phyloP scores from a whole-genome alignment of 35 echinoderm and acorn worm species.

The Strongylocentrotus purpuratus region DNA sequence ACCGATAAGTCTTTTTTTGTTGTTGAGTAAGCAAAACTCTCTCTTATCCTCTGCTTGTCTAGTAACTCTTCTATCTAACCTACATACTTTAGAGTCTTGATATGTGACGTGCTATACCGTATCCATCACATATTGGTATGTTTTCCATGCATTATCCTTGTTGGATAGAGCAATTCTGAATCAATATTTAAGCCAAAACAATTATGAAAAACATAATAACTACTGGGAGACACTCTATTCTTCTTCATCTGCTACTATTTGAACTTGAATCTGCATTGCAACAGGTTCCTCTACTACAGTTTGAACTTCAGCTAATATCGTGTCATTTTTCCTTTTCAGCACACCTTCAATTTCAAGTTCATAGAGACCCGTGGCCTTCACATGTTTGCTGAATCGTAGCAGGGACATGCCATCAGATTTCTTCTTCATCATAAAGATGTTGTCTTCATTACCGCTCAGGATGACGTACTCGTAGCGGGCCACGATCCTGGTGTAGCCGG shows the following conservation, averaged over 20 bases:
- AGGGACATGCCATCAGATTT: slow-evolving; percentile 56
- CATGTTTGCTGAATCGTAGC: slow-evolving; percentile 55
- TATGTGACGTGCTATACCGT: not conserved
- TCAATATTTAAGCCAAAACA: not conserved
- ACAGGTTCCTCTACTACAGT: slow-evolving; percentile 57
- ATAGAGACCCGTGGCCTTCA: slow-evolving; percentile 36
- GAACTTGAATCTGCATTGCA: slow-evolving; percentile 39
- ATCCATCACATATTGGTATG: not conserved
- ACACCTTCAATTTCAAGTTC: slow-evolving; percentile 70
- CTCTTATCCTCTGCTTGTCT: not conserved
- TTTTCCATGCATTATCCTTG: not conserved
- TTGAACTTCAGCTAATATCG: slow-evolving; percentile 59
- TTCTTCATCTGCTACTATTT: slow-evolving; percentile 28
- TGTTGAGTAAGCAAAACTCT: not conserved
- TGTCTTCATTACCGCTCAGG: slow-evolving; percentile 48
- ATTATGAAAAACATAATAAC: not conserved
- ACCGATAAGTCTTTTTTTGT: not conserved
- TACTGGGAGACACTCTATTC: not conserved
- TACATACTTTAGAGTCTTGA: not conserved
- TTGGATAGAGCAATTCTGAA: not conserved
- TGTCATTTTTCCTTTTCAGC: slow-evolving; percentile 46
- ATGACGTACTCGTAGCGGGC: slow-evolving; percentile 58
- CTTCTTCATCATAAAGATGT: slow-evolving; percentile 58
- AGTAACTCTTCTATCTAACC: not conserved
- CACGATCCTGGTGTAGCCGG: slow-evolving; percentile 54